These are phyloP conservation scores for Ptychodera flava DNA, from an alignment of 35 echinoderm and acorn worm species.

Conservation along the genomic window DNA sequence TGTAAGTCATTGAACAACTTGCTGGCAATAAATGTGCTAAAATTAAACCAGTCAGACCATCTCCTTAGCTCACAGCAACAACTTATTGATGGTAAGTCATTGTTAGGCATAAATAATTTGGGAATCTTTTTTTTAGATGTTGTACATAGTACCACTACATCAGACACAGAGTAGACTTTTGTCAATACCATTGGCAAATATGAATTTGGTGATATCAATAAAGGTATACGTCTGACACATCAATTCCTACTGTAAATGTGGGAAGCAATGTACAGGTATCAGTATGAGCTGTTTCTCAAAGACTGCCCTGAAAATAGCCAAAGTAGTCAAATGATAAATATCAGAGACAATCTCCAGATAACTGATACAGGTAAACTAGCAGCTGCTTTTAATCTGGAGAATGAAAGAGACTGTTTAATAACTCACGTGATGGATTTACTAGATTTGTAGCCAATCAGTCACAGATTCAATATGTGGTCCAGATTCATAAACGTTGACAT, in stretches of 20 bases:
- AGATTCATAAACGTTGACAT: conserved; percentile 51
- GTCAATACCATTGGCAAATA: background rate
- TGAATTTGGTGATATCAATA: background rate
- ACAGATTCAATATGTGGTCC: conserved; percentile 34
- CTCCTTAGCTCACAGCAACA: background rate
- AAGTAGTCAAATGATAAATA: background rate
- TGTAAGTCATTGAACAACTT: background rate
- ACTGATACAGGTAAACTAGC: background rate
- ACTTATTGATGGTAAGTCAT: background rate
- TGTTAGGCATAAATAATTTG: background rate
- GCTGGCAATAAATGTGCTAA: background rate
- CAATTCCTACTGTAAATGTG: conserved; percentile 30
- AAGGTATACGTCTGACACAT: background rate
- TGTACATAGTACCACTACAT: background rate
- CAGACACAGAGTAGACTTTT: background rate
- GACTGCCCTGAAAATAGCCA: background rate
- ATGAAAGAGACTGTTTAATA: background rate
- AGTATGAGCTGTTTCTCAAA: conserved; percentile 14
- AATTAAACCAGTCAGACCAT: background rate
- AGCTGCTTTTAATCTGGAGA: background rate
- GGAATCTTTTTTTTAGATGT: background rate
- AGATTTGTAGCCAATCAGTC: background rate
- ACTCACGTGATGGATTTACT: background rate
- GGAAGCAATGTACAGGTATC: conserved; percentile 35
- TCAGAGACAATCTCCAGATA: background rate